Base-by-base conservation (phyloP, 2,113 vertebrate species). In the Oceanodroma tethys region DNA sequence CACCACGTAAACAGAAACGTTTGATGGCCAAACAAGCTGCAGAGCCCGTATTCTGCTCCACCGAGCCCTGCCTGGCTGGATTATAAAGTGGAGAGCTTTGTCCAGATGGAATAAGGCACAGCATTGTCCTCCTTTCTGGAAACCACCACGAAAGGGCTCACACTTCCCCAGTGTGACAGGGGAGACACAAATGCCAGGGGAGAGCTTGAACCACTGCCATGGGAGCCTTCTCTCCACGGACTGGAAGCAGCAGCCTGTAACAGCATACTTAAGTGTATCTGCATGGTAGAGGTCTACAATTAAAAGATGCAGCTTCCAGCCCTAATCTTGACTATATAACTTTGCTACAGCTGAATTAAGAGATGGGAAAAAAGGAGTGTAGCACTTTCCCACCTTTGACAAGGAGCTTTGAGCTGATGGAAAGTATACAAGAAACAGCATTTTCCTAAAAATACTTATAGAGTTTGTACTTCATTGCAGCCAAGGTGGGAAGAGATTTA, bases 181-280 rank as follows among this genome's bases (percentile, higher is more conserved):
- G 4, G 20, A 68, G 65, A 74, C 32, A 23, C 0, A 0, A 48
- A 56, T 16, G 38, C 55, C 43, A 47, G 48, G 9, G 27, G 13
- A 63, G 30, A 85, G 56, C 26, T 40, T 1, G 3, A 52, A 32
- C 9, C 22, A 21, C 56, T 73, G 60, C 73, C 47, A 8, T 0
- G 2, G 17, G 17, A 45, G 29, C 74, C 12, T 81, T 40, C 34
- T 45, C 55, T 62, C 36, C 36, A 30, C 1, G 0, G 32, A 38
- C 17, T 68, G 55, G 34, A 60, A 74, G 74, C 10, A 72, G 50
- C 43, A 72, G 72, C 58, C 50, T 40, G 17, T 7, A 45, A 65
- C 32, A 78, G 40, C 19, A 13, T 20, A 43, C 36, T 43, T 17
- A 11, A 38, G 11, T 21, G 10, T 13, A 48, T 32, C n/a, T 45